These are phyloP conservation scores for Catalaphyllia jardinei DNA, from an alignment of 64 coral and sea anemone genomes.

Conservation along the genomic window DNA sequence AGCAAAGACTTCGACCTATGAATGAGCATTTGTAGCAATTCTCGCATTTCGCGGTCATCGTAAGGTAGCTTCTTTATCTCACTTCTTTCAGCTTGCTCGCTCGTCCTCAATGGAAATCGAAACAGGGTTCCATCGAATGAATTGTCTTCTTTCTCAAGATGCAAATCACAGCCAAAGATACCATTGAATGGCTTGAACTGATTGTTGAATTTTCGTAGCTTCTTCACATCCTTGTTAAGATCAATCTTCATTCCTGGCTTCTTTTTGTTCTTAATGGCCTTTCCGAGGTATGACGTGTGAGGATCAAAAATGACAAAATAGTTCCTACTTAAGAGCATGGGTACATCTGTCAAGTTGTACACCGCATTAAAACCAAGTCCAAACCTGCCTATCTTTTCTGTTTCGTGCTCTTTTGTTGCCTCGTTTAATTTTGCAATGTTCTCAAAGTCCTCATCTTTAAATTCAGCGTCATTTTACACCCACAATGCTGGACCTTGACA, in stretches of 20 bases:
- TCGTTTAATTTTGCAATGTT: conserved; percentile 76
- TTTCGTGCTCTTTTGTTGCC: conserved; percentile 71
- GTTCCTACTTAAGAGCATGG: conserved; percentile 73
- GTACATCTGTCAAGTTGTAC: conserved; percentile 85
- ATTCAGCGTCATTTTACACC: conserved; percentile 73
- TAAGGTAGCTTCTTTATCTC: conserved; percentile 64
- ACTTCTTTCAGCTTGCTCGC: conserved; percentile 53
- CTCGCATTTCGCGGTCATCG: conserved; percentile 31
- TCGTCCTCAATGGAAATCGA: conserved; percentile 71
- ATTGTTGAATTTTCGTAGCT: conserved; percentile 33
- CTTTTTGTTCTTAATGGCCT: conserved; percentile 50
- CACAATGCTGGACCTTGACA: conserved; percentile 85
- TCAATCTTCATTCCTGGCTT: conserved; percentile 54
- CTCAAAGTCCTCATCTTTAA: conserved; percentile 74
- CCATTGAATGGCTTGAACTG: conserved; percentile 78
- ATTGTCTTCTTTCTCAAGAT: conserved; percentile 8
- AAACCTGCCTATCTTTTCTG: conserved; percentile 80
- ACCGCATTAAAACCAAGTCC: conserved; percentile 86
- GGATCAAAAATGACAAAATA: conserved; percentile 79
- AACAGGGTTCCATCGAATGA: conserved; percentile 68
- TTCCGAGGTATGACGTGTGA: conserved; percentile 59
- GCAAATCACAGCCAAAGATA: conserved; percentile 73
- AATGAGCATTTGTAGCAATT: conserved; percentile 46
- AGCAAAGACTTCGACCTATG: conserved; percentile 54
- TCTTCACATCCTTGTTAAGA: conserved; percentile 35